Conservation (phyloP, 2,113 vertebrate genomes). For the Nyctereutes procyonoides region DNA sequence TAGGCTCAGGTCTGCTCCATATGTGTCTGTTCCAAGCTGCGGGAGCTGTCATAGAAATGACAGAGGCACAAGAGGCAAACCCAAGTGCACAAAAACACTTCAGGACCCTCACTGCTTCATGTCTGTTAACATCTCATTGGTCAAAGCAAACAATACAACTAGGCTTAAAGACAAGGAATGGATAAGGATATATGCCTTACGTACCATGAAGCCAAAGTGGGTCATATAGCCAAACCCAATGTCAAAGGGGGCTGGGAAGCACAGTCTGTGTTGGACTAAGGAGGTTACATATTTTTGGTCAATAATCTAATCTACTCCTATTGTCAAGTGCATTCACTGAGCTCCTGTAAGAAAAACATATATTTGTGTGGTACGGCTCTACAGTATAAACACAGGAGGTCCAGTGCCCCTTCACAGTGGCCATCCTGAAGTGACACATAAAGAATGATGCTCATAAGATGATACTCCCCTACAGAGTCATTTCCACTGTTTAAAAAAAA, state of each 20-base stretch:
- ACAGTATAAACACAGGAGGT: neutral
- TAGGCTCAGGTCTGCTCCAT: neutral
- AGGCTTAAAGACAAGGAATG: neutral
- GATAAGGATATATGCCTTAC: neutral
- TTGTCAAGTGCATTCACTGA: neutral
- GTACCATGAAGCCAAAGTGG: neutral
- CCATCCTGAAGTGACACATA: neutral
- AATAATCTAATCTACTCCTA: neutral
- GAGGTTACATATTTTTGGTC: neutral
- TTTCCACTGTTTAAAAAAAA: neutral
- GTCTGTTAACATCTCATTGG: neutral
- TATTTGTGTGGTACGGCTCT: neutral
- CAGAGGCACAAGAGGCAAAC: neutral
- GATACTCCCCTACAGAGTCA: neutral
- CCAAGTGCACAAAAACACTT: neutral
- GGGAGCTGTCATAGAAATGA: neutral
- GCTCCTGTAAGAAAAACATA: neutral
- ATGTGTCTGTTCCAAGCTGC: neutral
- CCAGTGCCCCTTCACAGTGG: fast-evolving
- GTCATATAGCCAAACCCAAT: neutral
- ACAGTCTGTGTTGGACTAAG: neutral
- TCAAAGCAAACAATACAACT: neutral
- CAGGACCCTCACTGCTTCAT: neutral
- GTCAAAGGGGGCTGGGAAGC: neutral
- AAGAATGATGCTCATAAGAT: neutral